Base-by-base conservation (phyloP, 2,888 invertebrate genomes). In the Pseudococcus jackbeardsleyi region DNA sequence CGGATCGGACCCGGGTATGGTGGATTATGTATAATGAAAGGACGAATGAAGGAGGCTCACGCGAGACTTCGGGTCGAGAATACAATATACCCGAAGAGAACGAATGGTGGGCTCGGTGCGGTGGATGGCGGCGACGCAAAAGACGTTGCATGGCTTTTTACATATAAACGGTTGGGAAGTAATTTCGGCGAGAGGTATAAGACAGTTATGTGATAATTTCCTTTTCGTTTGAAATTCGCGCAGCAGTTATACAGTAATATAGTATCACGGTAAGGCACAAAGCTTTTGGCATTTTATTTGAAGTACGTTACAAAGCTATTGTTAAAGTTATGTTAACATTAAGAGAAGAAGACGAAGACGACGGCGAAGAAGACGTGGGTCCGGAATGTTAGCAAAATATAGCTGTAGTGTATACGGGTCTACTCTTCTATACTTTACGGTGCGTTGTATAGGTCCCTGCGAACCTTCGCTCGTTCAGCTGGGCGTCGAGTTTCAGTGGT, bases 151-250 rank as follows among this genome's bases (percentile, higher is more conserved):
- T 1, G 17, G 26, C 11, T 12, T 77, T 33, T 15, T 77, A 15
- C 22, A 15, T 39, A 39, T 77, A 39, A 77, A 77, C 77, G 77
- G 39, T 77, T 77, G 77, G 39, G 77, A 77, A 77, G 39, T 77
- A 77, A 77, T 77, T 77, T 77, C 22, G 22, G 77, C 77, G 33
- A 77, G 33, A 77, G 77, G 77, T 77, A 77, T 77, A 77, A 77
- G 77, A 77, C 77, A 77, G 77, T 77, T 77, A 77, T 77, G 77
- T 77, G 77, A 77, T 77, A 77, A 77, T 77, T 77, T 77, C 77
- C 77, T 77, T 39, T 77, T 77, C 77, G 77, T 77, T 77, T 77
- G 77, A 77, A 77, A 77, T 77, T 77, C 39, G 77, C 64, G 64
- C 64, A 64, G 64, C 77, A 77, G 33, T 77, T 77, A 77, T 77